Conservation (phyloP, 2,113 vertebrate species). For the Solenodon paradoxus region DNA sequence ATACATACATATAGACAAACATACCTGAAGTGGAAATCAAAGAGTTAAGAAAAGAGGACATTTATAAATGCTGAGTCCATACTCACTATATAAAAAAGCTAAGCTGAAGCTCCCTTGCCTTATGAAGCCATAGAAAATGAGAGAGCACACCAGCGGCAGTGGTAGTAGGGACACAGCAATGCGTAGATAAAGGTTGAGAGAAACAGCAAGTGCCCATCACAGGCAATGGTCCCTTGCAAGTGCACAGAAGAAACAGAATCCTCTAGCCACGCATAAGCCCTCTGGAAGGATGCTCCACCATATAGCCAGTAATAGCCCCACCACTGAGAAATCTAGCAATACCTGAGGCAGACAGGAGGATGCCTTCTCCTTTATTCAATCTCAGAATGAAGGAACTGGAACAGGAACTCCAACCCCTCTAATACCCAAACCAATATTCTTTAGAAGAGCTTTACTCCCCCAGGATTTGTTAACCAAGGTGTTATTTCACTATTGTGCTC, state of each 20-base stretch:
- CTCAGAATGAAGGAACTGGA: neutral
- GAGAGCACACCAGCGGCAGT: neutral
- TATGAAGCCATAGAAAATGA: neutral
- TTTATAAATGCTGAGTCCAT: neutral
- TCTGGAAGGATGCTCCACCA: neutral
- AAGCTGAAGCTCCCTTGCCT: neutral
- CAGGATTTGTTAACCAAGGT: neutral
- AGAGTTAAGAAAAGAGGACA: neutral
- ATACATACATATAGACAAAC: neutral
- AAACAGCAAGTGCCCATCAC: neutral
- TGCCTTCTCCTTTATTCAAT: neutral
- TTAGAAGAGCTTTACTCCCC: neutral
- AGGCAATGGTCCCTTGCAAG: neutral
- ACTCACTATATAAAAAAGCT: neutral
- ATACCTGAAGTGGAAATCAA: conserved; percentile 22
- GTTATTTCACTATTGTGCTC: conserved; percentile 26
- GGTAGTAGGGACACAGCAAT: neutral
- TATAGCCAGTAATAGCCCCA: neutral
- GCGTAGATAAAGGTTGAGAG: neutral
- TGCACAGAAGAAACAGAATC: neutral
- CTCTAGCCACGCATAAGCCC: neutral
- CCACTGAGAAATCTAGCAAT: neutral
- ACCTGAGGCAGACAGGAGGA: neutral
- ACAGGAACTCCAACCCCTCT: neutral
- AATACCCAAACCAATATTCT: neutral